Conservation (phyloP, 1,140 invertebrate genomes). For the Dysdera silvatica region DNA sequence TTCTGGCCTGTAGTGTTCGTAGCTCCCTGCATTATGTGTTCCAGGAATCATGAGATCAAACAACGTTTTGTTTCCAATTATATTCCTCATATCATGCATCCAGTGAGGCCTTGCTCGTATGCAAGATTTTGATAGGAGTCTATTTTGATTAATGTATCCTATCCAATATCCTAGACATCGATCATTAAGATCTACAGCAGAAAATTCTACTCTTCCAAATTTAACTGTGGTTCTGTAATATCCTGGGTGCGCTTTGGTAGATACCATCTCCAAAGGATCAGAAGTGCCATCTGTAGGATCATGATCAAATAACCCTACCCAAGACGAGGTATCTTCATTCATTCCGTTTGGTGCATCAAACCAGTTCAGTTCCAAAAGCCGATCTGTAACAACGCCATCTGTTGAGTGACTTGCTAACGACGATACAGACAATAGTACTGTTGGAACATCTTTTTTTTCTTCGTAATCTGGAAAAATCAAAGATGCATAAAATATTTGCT, state of each 20-base stretch:
- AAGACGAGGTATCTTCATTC: slow-evolving; percentile 32
- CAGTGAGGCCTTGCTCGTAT: slow-evolving; percentile 56
- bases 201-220: slow-evolving; percentile 30
- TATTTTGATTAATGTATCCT: slow-evolving; percentile 48
- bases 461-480: slow-evolving; percentile 13
- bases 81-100: slow-evolving; percentile 52
- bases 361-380: slow-evolving; percentile 37
- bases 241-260: slow-evolving; percentile 19
- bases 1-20: slow-evolving; percentile 41
- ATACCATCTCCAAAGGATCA: slow-evolving; percentile 31
- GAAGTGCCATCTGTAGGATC: slow-evolving; percentile 31
- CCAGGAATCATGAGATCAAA: slow-evolving; percentile 54
- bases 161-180: slow-evolving; percentile 47
- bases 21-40: slow-evolving; percentile 56
- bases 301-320: slow-evolving; percentile 39
- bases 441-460: slow-evolving; percentile 12
- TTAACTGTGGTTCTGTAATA: slow-evolving; percentile 20
- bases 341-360: slow-evolving; percentile 2
- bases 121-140: slow-evolving; percentile 50
- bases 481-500: no score
- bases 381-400: slow-evolving; percentile 23
- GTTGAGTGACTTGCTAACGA: slow-evolving; percentile 21
- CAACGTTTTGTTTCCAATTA: slow-evolving; percentile 44
- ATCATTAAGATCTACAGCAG: slow-evolving; percentile 27
- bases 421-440: slow-evolving; percentile 32